These are phyloP conservation scores for Hippoglossus stenolepis DNA, from an alignment of 2,113 vertebrate genomes.

Conservation along the genomic window DNA sequence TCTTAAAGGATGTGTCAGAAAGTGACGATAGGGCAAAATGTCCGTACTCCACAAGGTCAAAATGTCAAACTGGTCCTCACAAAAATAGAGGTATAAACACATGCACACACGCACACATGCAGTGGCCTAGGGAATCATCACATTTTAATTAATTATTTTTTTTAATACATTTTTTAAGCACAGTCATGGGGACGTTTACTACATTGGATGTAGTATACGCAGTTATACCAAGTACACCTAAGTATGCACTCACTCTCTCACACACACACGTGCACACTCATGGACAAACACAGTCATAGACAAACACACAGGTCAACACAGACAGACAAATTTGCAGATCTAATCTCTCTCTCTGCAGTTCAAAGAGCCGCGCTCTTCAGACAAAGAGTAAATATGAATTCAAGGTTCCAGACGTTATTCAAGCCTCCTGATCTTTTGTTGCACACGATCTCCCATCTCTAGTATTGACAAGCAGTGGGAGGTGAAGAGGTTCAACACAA, in stretches of 20 bases:
- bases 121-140: not conserved
- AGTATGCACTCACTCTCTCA: no score
- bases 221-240: not conserved
- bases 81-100: not conserved
- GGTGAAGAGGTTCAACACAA: conserved; percentile 27
- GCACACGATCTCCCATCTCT: conserved; percentile 50
- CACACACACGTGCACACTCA: not conserved
- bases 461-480: conserved; percentile 52
- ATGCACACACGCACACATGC: not conserved
- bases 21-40: not conserved
- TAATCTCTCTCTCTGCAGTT: conserved; percentile 58
- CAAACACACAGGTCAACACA: no score
- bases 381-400: conserved; percentile 55
- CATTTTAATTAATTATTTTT: not conserved
- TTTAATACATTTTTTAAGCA: conserved; percentile 7
- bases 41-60: not conserved
- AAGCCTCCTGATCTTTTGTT: conserved; percentile 60
- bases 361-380: conserved; percentile 48
- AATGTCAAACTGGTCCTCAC: not conserved
- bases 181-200: not conserved
- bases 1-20: not conserved
- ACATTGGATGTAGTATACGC: conserved; percentile 11
- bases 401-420: conserved; percentile 54
- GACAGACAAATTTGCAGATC: conserved; percentile 28
- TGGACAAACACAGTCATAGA: no score